A percentile compares a stretch with the other conserved stretches of the same genome.
Conservation (phyloP, 2,797 vertebrate species). For the Liasis olivaceus region DNA sequence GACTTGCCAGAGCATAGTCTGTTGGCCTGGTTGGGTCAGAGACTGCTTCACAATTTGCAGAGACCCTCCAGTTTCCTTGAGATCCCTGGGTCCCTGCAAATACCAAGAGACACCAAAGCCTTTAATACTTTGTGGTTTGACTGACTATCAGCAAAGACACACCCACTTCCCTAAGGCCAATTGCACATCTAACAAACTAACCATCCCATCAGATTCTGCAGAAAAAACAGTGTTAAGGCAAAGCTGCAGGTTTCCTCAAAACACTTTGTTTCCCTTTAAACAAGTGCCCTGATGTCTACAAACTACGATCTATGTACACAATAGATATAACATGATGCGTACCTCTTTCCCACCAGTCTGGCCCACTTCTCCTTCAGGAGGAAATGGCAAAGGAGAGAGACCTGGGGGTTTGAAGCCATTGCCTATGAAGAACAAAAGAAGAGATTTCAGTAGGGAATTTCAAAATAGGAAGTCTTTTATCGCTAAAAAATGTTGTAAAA, state of each 20-base stretch:
- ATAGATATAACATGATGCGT: not conserved
- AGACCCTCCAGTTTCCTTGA: not conserved
- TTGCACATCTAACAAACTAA: not conserved
- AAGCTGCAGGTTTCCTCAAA: not conserved
- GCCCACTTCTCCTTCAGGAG: not conserved
- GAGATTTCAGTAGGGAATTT: not conserved
- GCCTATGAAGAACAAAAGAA: not conserved
- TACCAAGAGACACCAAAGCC: not conserved
- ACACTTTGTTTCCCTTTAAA: not conserved
- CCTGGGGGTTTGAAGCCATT: not conserved
- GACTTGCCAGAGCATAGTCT: conserved; percentile 25
- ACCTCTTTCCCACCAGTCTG: not conserved
- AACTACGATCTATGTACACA: not conserved
- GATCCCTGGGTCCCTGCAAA: not conserved
- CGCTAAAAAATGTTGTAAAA: not conserved
- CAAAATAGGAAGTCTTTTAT: not conserved
- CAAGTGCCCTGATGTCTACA: not conserved
- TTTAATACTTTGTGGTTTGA: not conserved
- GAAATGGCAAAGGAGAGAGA: not conserved
- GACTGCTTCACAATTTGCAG: not conserved
- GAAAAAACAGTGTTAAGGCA: not conserved
- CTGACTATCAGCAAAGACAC: not conserved
- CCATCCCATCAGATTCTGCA: not conserved
- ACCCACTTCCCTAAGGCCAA: not conserved
- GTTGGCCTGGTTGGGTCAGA: not conserved